These are phyloP conservation scores for Philotrypesis tridentata DNA, from an alignment of 1,140 invertebrate genomes.

Conservation along the genomic window DNA sequence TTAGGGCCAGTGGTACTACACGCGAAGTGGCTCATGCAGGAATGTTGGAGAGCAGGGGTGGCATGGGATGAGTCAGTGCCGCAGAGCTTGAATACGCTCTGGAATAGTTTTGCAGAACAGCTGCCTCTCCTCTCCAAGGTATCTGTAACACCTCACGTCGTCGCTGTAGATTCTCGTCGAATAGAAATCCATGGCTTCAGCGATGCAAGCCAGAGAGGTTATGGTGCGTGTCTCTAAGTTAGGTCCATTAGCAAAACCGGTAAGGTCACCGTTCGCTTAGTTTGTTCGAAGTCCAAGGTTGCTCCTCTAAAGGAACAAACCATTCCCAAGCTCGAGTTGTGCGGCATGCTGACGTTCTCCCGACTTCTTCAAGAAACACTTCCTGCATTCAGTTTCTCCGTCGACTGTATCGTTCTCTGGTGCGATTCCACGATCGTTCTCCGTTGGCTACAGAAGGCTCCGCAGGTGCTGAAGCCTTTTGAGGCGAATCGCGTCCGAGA, in stretches of 20 bases:
- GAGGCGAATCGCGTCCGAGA: slow-evolving; percentile 56
- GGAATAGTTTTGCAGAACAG: no score
- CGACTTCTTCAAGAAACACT: no score
- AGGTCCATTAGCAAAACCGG: not conserved
- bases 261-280: not conserved
- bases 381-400: not conserved
- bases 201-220: no score
- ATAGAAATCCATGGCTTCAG: slow-evolving; percentile 33
- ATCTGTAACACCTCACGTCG: no score
- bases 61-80: no score
- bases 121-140: no score
- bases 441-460: slow-evolving; percentile 45
- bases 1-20: not conserved
- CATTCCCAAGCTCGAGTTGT: no score
- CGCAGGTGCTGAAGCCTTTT: slow-evolving; percentile 2
- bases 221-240: slow-evolving; percentile 26
- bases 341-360: no score
- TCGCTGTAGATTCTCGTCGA: not conserved
- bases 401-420: slow-evolving; percentile 19
- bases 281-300: slow-evolving; percentile 18
- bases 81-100: no score
- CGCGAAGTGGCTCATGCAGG: no score
- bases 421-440: slow-evolving; percentile 29
- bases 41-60: no score
- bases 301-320: slow-evolving; percentile 21